Evolutionary conservation across 92 coral and sea anemone species (phyloP).

Genomic region (Nematostella vectensis): DNA sequence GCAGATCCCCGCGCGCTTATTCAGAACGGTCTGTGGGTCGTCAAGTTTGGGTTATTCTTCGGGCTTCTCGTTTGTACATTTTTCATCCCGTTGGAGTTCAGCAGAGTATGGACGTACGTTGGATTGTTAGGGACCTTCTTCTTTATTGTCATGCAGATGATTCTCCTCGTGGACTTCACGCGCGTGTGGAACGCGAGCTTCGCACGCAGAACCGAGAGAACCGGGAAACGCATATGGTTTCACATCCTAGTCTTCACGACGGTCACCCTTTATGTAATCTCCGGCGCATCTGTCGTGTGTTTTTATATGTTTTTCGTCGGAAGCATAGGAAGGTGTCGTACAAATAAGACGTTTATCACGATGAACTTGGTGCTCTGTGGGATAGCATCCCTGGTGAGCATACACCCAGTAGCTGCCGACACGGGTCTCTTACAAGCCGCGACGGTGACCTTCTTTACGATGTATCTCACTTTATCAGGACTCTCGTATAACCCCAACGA

Average conservation of each 20-base stretch:
- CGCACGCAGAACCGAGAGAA: slow-evolving; percentile 53
- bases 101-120: slow-evolving; percentile 76
- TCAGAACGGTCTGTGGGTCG: slow-evolving; percentile 87
- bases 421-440: slow-evolving; percentile 78
- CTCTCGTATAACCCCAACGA: slow-evolving; percentile 93
- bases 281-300: slow-evolving; percentile 51
- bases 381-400: slow-evolving; percentile 61
- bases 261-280: slow-evolving; percentile 43
- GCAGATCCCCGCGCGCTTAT: slow-evolving; percentile 78
- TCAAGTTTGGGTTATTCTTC: slow-evolving; percentile 82
- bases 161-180: slow-evolving; percentile 65
- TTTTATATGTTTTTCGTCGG: slow-evolving; percentile 73
- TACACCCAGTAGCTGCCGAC: slow-evolving; percentile 81
- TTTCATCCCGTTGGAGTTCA: slow-evolving; percentile 85
- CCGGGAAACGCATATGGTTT: slow-evolving; percentile 56
- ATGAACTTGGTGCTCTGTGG: slow-evolving; percentile 80
- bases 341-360: slow-evolving; percentile 78
- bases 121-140: slow-evolving; percentile 80
- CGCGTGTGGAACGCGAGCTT: slow-evolving; percentile 51
- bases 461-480: slow-evolving; percentile 85
- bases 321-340: slow-evolving; percentile 46
- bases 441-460: slow-evolving; percentile 56
- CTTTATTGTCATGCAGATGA: slow-evolving; percentile 69
- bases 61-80: slow-evolving; percentile 76
- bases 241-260: slow-evolving; percentile 37